Evolutionary conservation across 2,797 vertebrate genomes (phyloP).

Genomic region (Smutsia gigantea): DNA sequence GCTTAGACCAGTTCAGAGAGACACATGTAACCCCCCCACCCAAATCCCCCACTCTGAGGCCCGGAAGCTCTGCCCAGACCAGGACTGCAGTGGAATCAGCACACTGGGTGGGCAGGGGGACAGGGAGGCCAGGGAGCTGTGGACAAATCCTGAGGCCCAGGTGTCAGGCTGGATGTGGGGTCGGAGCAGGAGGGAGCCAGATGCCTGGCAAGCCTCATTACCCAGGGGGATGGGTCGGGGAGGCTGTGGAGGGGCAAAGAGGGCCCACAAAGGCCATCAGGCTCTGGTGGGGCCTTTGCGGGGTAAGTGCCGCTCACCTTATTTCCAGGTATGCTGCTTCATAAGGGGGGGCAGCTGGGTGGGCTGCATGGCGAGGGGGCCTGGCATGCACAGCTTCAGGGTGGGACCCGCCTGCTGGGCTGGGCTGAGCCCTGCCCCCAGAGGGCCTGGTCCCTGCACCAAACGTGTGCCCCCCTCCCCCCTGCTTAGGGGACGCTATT

Average conservation of each 20-base stretch:
- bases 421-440: too few species aligned
- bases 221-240: fast-evolving
- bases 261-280: neutral
- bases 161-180: neutral
- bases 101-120: neutral
- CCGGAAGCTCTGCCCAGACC: neutral
- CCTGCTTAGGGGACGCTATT: neutral
- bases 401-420: neutral
- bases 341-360: fast-evolving
- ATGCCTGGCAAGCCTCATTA: too few species aligned
- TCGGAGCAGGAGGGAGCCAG: fast-evolving
- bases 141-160: neutral
- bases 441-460: neutral
- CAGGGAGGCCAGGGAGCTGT: fast-evolving
- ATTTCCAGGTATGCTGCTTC: fast-evolving
- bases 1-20: neutral
- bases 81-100: too few species aligned
- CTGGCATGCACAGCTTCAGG: neutral
- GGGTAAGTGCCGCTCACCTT: fast-evolving
- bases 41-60: too few species aligned
- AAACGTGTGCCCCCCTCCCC: fast-evolving
- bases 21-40: too few species aligned
- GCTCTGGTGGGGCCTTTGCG: too few species aligned
- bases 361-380: neutral
- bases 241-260: too few species aligned